Percentiles rank a stretch among this genome's conserved stretches.
These are phyloP conservation scores for Ochotona princeps DNA, from an alignment of 2,113 vertebrate species.

Conservation along the genomic window DNA sequence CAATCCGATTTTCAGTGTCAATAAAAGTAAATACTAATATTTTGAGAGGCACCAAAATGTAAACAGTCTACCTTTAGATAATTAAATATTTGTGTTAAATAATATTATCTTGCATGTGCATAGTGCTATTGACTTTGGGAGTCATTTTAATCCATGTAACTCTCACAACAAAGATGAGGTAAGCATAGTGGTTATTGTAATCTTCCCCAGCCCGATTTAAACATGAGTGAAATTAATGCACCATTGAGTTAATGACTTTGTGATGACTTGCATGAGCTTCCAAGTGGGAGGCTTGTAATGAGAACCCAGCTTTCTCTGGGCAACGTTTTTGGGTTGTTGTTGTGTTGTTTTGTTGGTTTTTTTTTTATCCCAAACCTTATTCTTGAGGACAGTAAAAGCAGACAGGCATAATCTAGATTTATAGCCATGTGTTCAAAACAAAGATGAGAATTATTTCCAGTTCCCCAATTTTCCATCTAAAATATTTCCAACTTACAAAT, in stretches of 20 bases:
- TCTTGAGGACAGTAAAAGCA: background rate
- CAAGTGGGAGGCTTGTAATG: background rate
- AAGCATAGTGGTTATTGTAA: background rate
- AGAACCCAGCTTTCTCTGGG: constrained; percentile 26
- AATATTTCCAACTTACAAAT: constrained; percentile 4
- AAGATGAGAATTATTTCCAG: background rate
- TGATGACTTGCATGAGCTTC: background rate
- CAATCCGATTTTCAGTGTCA: background rate
- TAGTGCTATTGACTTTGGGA: constrained; percentile 24
- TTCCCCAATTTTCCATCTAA: background rate
- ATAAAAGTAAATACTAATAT: constrained; percentile 37
- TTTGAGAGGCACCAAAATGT: constrained; percentile 29
- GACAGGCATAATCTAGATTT: background rate
- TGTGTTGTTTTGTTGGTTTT: background rate
- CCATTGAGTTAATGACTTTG: constrained; percentile 26
- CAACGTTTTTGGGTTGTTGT: background rate
- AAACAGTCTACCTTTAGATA: background rate
- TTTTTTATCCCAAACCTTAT: constrained; percentile 37
- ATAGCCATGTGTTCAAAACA: background rate
- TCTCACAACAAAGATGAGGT: constrained; percentile 13
- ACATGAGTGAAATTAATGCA: constrained; percentile 18
- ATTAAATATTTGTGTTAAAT: constrained; percentile 54
- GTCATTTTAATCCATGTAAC: constrained; percentile 40
- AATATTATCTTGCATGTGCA: background rate
- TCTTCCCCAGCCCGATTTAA: background rate